Base-by-base conservation (phyloP, 2,888 invertebrate genomes). In the Chorisops tibialis region DNA sequence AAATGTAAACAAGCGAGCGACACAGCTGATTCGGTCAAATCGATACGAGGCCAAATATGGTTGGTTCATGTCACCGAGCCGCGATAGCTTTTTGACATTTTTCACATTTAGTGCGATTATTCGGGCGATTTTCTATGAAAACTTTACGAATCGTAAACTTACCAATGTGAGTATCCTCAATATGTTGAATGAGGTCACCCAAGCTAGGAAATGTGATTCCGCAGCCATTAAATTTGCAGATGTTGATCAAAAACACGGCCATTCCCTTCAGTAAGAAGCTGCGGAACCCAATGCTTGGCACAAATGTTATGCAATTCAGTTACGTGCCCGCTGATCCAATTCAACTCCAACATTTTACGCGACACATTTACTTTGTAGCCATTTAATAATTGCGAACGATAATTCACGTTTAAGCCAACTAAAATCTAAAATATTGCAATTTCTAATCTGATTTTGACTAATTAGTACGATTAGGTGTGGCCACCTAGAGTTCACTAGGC, bases 191-290 rank as follows among this genome's bases (percentile, higher is more conserved):
- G 75, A 92, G 81, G 76, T 90, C 90, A 70, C 85, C 82, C 76
- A 92, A 82, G 79, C 85, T 87, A 73, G 87, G 85, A 85, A 91
- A 93, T 73, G 85, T 89, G 77, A 89, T 84, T 74, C 88, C 89
- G 83, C 92, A 93, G 80, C 88, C 87, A 82, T 87, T 87, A 81
- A 87, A 92, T 85, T 89, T 91, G 83, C 92, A 92, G 82, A 87
- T 87, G 84, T 93, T 92, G 80, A 89, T 82, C 83, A 91, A 85
- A 83, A 92, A 91, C 83, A 91, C 89, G 81, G 92, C 91, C 92
- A 92, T 91, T 81, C 74, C 73, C 72, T 30, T 48, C 11, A 4
- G 30, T 30, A 16, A n/a, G 35, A 19, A 30, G 30, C 30, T 43
- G 21, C 41, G 41, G 41, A 41, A 41, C 43, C n/a, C 56, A 43